Percentiles rank a stretch among this genome's conserved stretches.
phyloP scores from a whole-genome alignment of 2,113 vertebrate species.

The Lophius piscatorius region DNA sequence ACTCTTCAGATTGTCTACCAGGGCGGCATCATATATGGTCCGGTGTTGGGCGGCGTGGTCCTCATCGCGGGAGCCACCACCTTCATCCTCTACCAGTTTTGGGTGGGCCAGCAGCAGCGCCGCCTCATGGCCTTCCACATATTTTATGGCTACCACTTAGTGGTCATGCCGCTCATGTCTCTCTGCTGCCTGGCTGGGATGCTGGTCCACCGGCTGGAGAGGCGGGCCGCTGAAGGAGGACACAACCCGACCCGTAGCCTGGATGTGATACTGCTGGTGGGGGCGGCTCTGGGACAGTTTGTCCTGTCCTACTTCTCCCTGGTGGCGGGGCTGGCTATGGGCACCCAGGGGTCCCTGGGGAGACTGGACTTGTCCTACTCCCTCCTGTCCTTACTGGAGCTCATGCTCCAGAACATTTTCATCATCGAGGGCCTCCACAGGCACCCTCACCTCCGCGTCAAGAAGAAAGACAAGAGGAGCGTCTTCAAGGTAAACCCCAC shows the following conservation, averaged over 20 bases:
- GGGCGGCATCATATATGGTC: slow-evolving; percentile 68
- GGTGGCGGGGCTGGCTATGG: slow-evolving; percentile 83
- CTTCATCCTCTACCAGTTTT: slow-evolving; percentile 88
- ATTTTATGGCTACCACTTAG: slow-evolving; percentile 86
- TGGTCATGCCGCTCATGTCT: slow-evolving; percentile 84
- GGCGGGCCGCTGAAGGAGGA: slow-evolving; percentile 73
- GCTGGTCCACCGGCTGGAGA: slow-evolving; percentile 81
- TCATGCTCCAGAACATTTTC: slow-evolving; percentile 89
- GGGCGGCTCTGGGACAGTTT: slow-evolving; percentile 83
- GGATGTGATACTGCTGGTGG: slow-evolving; percentile 86
- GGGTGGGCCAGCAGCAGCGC: slow-evolving; percentile 55
- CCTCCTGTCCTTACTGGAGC: slow-evolving; percentile 85
- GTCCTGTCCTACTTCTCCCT: slow-evolving; percentile 89
- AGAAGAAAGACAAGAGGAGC: neutral
- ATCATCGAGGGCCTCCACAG: slow-evolving; percentile 89
- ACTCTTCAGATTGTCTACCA: slow-evolving; percentile 69
- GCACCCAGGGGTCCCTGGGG: slow-evolving; percentile 65
- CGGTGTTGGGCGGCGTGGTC: slow-evolving; percentile 73
- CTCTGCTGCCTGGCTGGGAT: slow-evolving; percentile 76
- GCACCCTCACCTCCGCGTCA: slow-evolving; percentile 43
- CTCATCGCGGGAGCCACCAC: slow-evolving; percentile 72
- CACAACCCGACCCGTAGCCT: slow-evolving; percentile 89
- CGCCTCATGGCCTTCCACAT: slow-evolving; percentile 75
- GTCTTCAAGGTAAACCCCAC: slow-evolving; percentile 45
- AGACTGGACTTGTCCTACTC: slow-evolving; percentile 86